Base-by-base conservation (phyloP, 2,797 vertebrate species). In the Schizopygopsis malacanthus region DNA sequence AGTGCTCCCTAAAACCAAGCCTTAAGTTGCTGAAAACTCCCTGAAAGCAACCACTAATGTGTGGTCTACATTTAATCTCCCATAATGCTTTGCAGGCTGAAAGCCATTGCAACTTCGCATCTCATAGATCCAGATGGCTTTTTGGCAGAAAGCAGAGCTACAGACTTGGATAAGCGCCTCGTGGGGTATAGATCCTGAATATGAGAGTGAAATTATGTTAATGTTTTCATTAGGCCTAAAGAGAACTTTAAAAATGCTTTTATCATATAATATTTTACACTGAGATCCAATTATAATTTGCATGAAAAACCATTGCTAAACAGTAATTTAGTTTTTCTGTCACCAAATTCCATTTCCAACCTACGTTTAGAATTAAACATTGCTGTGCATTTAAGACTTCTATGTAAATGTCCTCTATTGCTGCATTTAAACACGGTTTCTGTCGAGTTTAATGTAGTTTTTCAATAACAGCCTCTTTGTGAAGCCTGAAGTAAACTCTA, bases 11-110 rank as follows among this genome's bases (percentile, higher is more conserved):
- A 28, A 71, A 85, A 77, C 12, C 54, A 85, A 69, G 84, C 54
- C 39, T 81, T 82, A 72, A 78, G 79, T 67, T 56, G 18, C 28
- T 81, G 82, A 88, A 59, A 88, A 87, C 86, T 77, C 80, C 54
- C 18, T 69, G 20, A 63, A 87, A 82, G 25, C 63, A 78, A 67
- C 37, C 69, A 65, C 70, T 69, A 81, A 84, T 76, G 61, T 85
- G 67, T 81, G 41, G 56, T 61, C 28, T 70, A 47, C 41, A 69
- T 70, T 52, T 71, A 71, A 79, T 76, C 50, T 47, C 33, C 50
- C 50, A 70, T 56, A 45, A 70, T 71, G 39, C 72, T 71, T 76
- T 9, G 22, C 41, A 70, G 39, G 11, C 72, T 47, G 28, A 86
- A 61, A 82, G 73, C 73, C 72, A 70, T 59, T 79, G 65, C 50